Evolutionary conservation across 2,797 vertebrate genomes (phyloP).

Genomic region (Spatula versicolor): DNA sequence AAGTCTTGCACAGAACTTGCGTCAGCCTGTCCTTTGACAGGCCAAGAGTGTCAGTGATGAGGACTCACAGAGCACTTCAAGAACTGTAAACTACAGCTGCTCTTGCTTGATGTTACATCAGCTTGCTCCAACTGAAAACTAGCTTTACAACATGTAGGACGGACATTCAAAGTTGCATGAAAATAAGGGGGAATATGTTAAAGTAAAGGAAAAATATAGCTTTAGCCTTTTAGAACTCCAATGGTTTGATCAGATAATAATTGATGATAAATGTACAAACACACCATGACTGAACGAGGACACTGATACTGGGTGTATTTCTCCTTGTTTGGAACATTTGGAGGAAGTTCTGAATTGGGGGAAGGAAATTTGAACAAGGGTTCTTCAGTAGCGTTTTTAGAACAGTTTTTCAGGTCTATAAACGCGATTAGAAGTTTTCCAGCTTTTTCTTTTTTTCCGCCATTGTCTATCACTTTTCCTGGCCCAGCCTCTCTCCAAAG

Average conservation of each 20-base stretch:
- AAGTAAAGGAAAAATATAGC: background rate
- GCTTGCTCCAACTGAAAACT: background rate
- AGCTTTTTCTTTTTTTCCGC: background rate
- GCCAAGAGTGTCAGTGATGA: background rate
- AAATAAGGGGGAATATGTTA: background rate
- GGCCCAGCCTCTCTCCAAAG: background rate
- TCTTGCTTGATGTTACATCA: background rate
- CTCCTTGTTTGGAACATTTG: accelerated
- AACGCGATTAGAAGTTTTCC: background rate
- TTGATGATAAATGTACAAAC: accelerated
- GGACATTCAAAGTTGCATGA: background rate
- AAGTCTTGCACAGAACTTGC: constrained; percentile 42
- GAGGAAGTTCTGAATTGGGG: background rate
- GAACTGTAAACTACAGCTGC: background rate
- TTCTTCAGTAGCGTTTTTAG: background rate
- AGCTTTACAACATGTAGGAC: accelerated
- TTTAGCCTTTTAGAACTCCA: background rate
- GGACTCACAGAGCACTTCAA: background rate
- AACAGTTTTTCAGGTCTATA: background rate
- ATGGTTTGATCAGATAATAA: background rate
- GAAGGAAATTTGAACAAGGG: accelerated
- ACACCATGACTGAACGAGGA: background rate
- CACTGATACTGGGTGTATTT: background rate
- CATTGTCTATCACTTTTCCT: background rate
- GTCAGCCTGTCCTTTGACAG: constrained; percentile 29